Percentiles rank a stretch among this genome's conserved stretches.
These are phyloP conservation scores for Drosophila orena DNA, from an alignment of 1,140 invertebrate species.

Conservation along the genomic window DNA sequence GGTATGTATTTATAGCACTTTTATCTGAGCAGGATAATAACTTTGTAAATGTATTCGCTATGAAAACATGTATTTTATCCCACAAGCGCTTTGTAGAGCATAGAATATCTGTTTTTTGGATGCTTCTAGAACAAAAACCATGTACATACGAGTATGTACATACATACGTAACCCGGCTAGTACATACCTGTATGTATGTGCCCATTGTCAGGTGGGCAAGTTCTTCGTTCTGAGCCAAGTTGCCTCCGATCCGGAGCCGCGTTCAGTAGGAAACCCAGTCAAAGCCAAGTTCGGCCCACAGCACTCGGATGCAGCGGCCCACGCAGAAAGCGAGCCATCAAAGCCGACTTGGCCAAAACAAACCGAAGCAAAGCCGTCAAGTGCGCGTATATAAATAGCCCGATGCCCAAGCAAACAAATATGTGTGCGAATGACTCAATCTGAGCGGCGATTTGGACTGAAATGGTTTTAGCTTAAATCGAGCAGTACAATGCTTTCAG, in stretches of 20 bases:
- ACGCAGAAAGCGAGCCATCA: slow-evolving; percentile 34
- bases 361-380: slow-evolving; percentile 53
- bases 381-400: slow-evolving; percentile 66
- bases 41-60: too few relatives aligned
- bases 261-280: not conserved
- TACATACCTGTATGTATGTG: not conserved
- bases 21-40: not conserved
- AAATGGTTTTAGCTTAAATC: slow-evolving; percentile 61
- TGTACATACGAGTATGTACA: too few relatives aligned
- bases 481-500: slow-evolving; percentile 29
- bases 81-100: too few relatives aligned
- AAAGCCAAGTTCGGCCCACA: slow-evolving; percentile 4
- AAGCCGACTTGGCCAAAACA: slow-evolving; percentile 23
- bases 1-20: too few relatives aligned
- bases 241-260: not conserved
- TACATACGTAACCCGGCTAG: not conserved
- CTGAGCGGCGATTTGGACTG: slow-evolving; percentile 33
- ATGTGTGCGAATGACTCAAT: slow-evolving; percentile 24
- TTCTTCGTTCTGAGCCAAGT: not conserved
- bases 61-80: too few relatives aligned
- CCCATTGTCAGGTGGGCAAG: not conserved
- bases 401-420: slow-evolving; percentile 53
- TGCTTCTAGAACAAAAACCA: too few relatives aligned
- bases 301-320: slow-evolving; percentile 30
- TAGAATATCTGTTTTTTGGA: too few relatives aligned